phyloP scores from a whole-genome alignment of 2,888 invertebrate genomes.

The Drosophila acutilabella region DNA sequence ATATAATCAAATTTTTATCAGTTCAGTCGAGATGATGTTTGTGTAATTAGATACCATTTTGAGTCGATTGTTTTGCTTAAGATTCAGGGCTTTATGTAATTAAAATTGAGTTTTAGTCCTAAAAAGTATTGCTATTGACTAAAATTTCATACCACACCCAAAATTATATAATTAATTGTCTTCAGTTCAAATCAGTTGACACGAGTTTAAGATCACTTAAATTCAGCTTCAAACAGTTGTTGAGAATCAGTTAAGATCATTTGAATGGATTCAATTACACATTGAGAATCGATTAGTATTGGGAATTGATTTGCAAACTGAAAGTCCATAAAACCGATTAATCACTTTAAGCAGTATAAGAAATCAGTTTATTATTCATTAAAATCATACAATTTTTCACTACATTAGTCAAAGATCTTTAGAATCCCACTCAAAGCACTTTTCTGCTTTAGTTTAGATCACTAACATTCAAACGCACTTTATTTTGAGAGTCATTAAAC shows the following conservation, averaged over 20 bases:
- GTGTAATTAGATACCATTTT: background rate
- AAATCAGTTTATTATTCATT: too few species aligned
- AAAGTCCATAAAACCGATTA: too few species aligned
- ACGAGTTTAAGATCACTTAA: background rate
- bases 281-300: too few species aligned
- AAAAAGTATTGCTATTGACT: too few species aligned
- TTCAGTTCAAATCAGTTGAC: background rate
- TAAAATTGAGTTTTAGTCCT: too few species aligned
- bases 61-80: background rate
- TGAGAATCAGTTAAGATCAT: background rate
- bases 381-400: too few species aligned
- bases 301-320: too few species aligned
- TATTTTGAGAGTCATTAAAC: background rate
- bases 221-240: background rate
- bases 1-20: background rate
- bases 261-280: background rate
- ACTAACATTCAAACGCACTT: too few species aligned
- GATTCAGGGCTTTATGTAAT: background rate
- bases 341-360: background rate
- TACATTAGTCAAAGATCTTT: background rate
- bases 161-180: background rate
- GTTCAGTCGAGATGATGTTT: slow-evolving; percentile 8
- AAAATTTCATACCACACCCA: background rate
- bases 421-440: background rate
- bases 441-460: background rate